Evolutionary conservation across 2,888 invertebrate species (phyloP), one percentile per base, ranked within the genome.

Genomic region (Sinohyriopsis cumingii): DNA sequence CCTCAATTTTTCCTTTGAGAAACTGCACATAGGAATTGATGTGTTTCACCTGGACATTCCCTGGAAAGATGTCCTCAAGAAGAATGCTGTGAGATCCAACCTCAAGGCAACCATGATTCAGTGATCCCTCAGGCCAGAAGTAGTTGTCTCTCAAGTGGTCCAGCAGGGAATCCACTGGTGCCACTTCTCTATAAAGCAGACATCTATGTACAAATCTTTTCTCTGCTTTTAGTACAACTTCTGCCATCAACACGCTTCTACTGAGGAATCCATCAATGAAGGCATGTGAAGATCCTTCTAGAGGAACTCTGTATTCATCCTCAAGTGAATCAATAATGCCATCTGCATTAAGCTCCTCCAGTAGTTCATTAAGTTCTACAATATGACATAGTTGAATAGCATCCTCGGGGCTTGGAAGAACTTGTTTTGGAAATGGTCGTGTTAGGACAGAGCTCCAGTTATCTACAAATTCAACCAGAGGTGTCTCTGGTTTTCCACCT

Each of bases 201-300:
- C 75, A 78, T 74, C 81, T 66, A 59, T 77, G 73, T 20, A 75
- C 63, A 67, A 82, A 82, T 57, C 75, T 65, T 63, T 78, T 76
- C n/a, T 76, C 54, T 15, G 77, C 70, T 25, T 67, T 66, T 18
- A 66, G 33, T 3, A 79, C 57, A 20, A 61, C 62, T 55, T 72
- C 77, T n/a, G 75, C 59, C 54, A 68, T 54, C 60, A 45, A 25
- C n/a, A 60, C 55, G 24, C 69, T 63, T 15, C 20, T 22, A 3
- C 55, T n/a, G 2, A 71, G 59, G n/a, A 73, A 54, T 5, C 53
- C 65, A 15, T 64, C 63, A 19, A 79, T 65, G 33, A 69, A 59
- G 12, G 65, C 54, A n/a, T 67, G 55, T 18, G 67, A 61, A 12
- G 79, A 72, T 6, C n/a, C 25, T 25, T 69, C 67, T 5, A 82